Evolutionary conservation across 2,888 invertebrate genomes (phyloP), one percentile per base, ranked within the genome.

Genomic region (Drosophila leonis): DNA sequence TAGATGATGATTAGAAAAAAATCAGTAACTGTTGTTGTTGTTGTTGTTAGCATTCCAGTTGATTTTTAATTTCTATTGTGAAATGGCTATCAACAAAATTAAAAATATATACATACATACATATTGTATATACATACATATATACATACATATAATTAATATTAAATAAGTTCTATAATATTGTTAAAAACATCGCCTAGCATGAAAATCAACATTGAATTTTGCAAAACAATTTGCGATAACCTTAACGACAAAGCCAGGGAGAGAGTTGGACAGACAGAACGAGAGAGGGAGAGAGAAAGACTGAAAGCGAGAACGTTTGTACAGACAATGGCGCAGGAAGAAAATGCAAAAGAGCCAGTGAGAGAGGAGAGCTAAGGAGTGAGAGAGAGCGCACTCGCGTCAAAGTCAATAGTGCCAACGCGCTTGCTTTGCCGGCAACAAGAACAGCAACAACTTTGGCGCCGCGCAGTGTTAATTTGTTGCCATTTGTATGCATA

Each of bases 381-480:
- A 27, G n/a, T 20, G 42, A 31, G 55, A 15, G 51, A 59, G 37
- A 51, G 46, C 35, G 62, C 41, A 55, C 41, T 57, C 33, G 44
- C 27, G 52, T 13, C 66, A 72, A 75, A 68, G 75, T 63, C 56
- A 65, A 64, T 13, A 51, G 65, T 71, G 63, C 60, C 57, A 52
- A 61, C 49, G 39, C 33, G 39, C 33, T 48, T 63, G 63, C 31
- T 24, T 57, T 70, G 66, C 72, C 80, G 73, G 78, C 67, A 74
- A 60, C 57, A 75, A 37, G 6, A 54, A 70, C 75, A 65, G 31
- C 54, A 54, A 75, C 71, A 65, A 24, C 55, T 51, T 65, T 68
- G 67, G 90, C 90, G 90, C 84, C 90, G 80, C 88, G 56, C 59
- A 64, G 78, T 80, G 86, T 75, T 85, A 90, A 90, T 88, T 90